Evolutionary conservation across 2,113 vertebrate genomes (phyloP), one percentile per base, ranked within the genome.

Genomic region (Marcusenius ussheri): DNA sequence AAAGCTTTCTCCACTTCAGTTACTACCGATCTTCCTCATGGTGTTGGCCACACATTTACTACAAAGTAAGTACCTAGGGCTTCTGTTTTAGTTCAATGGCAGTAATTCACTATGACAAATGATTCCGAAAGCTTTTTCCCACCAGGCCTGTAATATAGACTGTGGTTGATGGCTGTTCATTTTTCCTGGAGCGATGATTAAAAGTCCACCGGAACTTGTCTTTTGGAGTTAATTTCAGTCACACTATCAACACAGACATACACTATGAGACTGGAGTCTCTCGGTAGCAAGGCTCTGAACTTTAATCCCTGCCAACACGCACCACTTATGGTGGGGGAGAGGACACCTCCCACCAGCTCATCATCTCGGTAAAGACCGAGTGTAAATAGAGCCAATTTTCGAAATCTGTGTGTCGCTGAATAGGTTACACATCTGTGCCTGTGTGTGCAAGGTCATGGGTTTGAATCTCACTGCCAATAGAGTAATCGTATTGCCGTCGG

Each of bases 121-220:
- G 9, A 39, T 21, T 46, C 83, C 45, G 0, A 85, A 85, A 46
- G 42, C 83, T n/a, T 85, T 47, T 24, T 35, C 83, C 83, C 11
- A 47, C 15, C 17, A 47, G 39, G 83, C 7, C 45, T 49, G 39
- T 84, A 47, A 84, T 47, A n/a, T 24, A 9, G 42, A 85, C 47
- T 85, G 3, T n/a, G 13, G 45, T 27, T 85, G 83, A 27, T 24
- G 9, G 46, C 45, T 85, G 83, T n/a, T 85, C 45, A 80, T 39
- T 80, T 80, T 39, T 42, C 5, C 35, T 39, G 35, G 15, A 42
- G 35, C 5, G 0, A 49, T 84, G 45, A 84, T 21, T 84, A 46
- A 45, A 84, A 84, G 80, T 84, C 83, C 83, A 84, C 45, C 83
- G 11, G 83, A 84, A 84, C 39, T 47, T 47, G 45, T 84, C 83